Base-by-base conservation (phyloP, 2,888 invertebrate species). In the Xanthorhoe spadicearia region DNA sequence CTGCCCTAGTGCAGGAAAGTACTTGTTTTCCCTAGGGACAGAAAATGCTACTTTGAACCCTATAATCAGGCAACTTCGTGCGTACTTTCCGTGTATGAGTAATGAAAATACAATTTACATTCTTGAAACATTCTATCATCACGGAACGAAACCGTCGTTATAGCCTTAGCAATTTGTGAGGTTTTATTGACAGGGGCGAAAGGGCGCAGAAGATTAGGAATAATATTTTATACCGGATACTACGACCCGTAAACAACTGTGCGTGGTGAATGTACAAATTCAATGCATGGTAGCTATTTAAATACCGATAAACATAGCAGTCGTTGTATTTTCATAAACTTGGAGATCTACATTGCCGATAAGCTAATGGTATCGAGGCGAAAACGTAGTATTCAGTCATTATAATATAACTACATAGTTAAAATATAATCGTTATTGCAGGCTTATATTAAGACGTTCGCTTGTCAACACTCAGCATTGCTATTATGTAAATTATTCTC, bases 71-170 rank as follows among this genome's bases (percentile, higher is more conserved):
- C n/a, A n/a, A n/a, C n/a, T n/a, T n/a, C n/a, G n/a, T n/a, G n/a
- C n/a, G n/a, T n/a, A n/a, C n/a, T n/a, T n/a, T n/a, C n/a, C n/a
- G n/a, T n/a, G n/a, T n/a, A n/a, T n/a, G n/a, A n/a, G n/a, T n/a
- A n/a, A n/a, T n/a, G n/a, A n/a, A n/a, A 35, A 77, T 43, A 43
- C 38, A 13, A 78, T 76, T 72, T 73, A 75, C 73, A 65, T 72
- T 69, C 68, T 74, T 71, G 65, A 72, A 75, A 71, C 63, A 72
- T 70, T 70, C 66, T 71, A 60, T 76, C 70, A 71, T 73, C 71
- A 73, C 62, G 60, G 61, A 74, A 72, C 68, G 66, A 66, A 71
- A 70, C 66, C 67, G 69, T 66, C 68, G 64, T 70, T 68, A 70
- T 65, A 59, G 67, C 70, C 66, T 66, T 18, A 62, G 64, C 64